Evolutionary conservation across 2,113 vertebrate genomes (phyloP), one percentile per base, ranked within the genome.

Genomic region (Dicerorhinus sumatrensis): DNA sequence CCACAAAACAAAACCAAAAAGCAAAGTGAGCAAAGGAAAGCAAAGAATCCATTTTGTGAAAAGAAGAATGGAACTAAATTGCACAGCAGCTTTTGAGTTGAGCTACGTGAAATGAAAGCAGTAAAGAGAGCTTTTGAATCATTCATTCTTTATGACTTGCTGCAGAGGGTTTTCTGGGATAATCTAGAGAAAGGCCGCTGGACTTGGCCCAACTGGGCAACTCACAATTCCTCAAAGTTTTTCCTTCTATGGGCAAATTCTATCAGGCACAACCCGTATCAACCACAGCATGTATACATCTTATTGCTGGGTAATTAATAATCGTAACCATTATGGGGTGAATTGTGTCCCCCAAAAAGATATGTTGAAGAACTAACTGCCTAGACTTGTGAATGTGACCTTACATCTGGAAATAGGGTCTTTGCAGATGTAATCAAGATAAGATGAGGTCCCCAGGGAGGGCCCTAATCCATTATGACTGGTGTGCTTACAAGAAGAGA

Each of bases 1-100:
- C 29, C 69, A 72, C 92, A 94, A 79, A 73, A 87, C 91, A 87
- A 97, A 89, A 90, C 42, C 63, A 58, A 77, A 81, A 90, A 65
- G 42, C 67, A 42, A 62, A 87, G 17, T 4, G 42, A 79, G 70
- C 21, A 36, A 84, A 82, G 69, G 42, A 9, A 83, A 87, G 48
- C 51, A 91, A 94, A 70, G 42, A 65, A 89, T 27, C 21, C 3
- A 25, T 54, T 62, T n/a, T 76, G 77, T 70, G 70, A 84, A 63
- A 85, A 87, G 42, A 81, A 70, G 27, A 63, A 36, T 1, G 23
- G n/a, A 92, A 70, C 5, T 7, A 60, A 60, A 65, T 11, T 65
- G 16, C 33, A 69, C 5, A 92, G 16, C 3, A 33, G 80, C 60
- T 76, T 97, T 69, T 5, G 65, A 72, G 27, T 60, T 73, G 83